These are phyloP conservation scores for Ctenodactylus gundi DNA, from an alignment of 2,113 vertebrate genomes.

Conservation along the genomic window DNA sequence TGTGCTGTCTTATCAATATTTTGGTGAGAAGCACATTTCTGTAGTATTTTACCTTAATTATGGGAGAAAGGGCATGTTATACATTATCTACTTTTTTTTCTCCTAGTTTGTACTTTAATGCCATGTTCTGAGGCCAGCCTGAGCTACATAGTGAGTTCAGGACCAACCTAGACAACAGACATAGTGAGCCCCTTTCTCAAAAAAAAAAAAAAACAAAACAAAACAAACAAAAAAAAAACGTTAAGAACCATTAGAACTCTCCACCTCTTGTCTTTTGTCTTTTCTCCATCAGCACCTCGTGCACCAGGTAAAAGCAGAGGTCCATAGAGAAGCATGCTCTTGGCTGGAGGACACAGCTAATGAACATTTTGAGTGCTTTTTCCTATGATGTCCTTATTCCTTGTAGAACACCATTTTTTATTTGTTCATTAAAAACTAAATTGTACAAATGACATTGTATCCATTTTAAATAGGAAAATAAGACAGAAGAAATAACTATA, in stretches of 20 bases:
- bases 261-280: background rate
- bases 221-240: too few species aligned
- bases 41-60: background rate
- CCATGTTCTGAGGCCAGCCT: too few species aligned
- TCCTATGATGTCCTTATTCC: background rate
- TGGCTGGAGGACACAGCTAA: background rate
- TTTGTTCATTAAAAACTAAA: background rate
- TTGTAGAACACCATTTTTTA: background rate
- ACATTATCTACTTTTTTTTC: background rate
- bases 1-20: background rate
- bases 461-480: background rate
- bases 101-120: slow-evolving; percentile 35
- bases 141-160: too few species aligned
- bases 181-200: too few species aligned
- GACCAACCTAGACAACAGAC: too few species aligned
- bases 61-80: background rate
- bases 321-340: background rate
- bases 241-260: background rate
- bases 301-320: background rate
- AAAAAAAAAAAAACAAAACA: too few species aligned
- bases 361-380: background rate
- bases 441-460: background rate
- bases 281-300: background rate
- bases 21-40: background rate
- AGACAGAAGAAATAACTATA: background rate